Evolutionary conservation across 2,797 vertebrate species (phyloP).

Genomic region (Arrhamphus sclerolepis): DNA sequence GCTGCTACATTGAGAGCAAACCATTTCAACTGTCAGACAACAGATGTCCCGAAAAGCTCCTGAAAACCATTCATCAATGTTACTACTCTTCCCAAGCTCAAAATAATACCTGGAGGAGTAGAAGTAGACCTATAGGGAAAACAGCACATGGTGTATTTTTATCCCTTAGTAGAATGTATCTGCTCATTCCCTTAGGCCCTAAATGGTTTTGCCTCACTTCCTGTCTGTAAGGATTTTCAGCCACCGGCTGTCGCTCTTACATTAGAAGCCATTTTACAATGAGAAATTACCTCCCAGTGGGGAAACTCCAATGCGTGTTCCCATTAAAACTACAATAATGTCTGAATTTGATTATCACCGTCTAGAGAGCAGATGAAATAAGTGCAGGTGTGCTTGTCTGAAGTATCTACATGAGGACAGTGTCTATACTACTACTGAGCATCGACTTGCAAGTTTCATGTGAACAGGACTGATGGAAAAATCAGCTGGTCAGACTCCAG

Average conservation of each 20-base stretch:
- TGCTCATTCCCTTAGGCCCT: conserved; percentile 47
- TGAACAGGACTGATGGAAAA: conserved; percentile 59
- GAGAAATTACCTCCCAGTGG: conserved; percentile 53
- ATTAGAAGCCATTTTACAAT: conserved; percentile 52
- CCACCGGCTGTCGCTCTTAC: conserved; percentile 31
- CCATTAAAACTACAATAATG: conserved; percentile 50
- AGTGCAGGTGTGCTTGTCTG: conserved; percentile 49
- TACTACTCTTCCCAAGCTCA: conserved; percentile 28
- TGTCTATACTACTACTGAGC: background rate
- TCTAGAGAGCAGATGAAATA: conserved; percentile 39
- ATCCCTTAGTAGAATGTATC: conserved; percentile 46
- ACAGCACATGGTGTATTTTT: conserved; percentile 54
- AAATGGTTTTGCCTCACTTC: conserved; percentile 71
- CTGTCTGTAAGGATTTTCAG: conserved; percentile 61
- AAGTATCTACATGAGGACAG: conserved; percentile 4
- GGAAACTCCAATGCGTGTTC: conserved; percentile 50
- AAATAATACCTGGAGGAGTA: conserved; percentile 41
- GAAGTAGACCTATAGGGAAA: conserved; percentile 36
- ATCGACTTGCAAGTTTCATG: conserved; percentile 23
- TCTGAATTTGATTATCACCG: conserved; percentile 49
- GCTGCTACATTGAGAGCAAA: conserved; percentile 9
- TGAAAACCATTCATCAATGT: conserved; percentile 34
- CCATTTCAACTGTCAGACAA: conserved; percentile 41
- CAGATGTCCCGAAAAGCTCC: conserved; percentile 49
- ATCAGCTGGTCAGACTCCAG: conserved; percentile 59